Base-by-base conservation (phyloP, 2,797 vertebrate species). In the Phataginus tetradactyla region DNA sequence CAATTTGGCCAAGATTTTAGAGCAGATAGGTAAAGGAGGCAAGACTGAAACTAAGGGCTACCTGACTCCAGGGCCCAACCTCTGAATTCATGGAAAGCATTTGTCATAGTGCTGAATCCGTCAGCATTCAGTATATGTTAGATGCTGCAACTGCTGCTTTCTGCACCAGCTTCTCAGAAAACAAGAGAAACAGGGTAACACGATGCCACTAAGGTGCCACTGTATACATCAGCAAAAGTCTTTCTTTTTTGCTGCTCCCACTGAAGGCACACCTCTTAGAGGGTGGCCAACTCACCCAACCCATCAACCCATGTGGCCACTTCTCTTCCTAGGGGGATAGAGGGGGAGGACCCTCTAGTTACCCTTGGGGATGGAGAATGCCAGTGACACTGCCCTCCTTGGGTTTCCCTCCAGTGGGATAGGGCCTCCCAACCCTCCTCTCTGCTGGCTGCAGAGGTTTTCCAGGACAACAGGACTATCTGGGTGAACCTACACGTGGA, bases 401-500 rank as follows among this genome's bases (percentile, higher is more conserved):
- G 45, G 68, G 20, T 53, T 80, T 96, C 15, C 15, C 15, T 77
- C 27, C 25, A 42, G 37, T 0, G 3, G 18, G 39, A 1, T 71
- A 42, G 45, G 87, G 8, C 34, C 45, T 75, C 27, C 29, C 59
- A 55, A 37, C 2, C 72, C 20, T 32, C 29, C 34, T 34, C 27
- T 66, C 74, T 49, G 1, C 34, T 34, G 3, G 37, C 9, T 7
- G 10, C 51, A 34, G 29, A 79, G 72, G 88, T 87, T 83, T 80
- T 37, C 85, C 64, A 11, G 0, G 1, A 11, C 45, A 71, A 18
- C 20, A 49, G 39, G 23, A 34, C 13, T 37, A 37, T 81, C 14
- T 51, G 45, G 27, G 21, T 77, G 55, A 92, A 49, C 42, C 71
- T 77, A 78, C 25, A 90, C 20, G n/a, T 61, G 53, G 57, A 78